Evolutionary conservation across 2,113 vertebrate genomes (phyloP).

Genomic region (Oncorhynchus tshawytscha): DNA sequence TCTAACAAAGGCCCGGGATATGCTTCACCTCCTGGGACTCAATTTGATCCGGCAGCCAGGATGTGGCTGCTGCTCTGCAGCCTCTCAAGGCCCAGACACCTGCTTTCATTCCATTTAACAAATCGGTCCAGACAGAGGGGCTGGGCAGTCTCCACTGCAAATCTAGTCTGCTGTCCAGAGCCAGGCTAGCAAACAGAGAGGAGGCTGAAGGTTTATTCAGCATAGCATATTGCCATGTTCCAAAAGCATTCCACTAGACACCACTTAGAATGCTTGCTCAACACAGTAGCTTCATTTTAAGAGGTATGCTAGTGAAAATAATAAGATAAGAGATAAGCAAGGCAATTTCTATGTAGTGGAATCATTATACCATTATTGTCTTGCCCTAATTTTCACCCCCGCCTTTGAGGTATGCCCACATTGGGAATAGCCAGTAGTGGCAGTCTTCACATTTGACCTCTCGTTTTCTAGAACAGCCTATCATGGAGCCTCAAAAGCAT

Average conservation of each 20-base stretch:
- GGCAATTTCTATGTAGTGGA: no score
- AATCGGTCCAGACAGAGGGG: slow-evolving; percentile 6
- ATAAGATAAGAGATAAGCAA: no score
- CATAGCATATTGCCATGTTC: no score
- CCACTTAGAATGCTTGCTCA: no score
- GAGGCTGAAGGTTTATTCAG: no score
- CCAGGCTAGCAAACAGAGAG: no score
- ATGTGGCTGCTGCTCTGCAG: slow-evolving; percentile 1
- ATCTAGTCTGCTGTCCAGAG: neutral
- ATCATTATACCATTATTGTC: no score
- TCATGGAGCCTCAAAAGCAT: neutral
- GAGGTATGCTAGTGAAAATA: no score
- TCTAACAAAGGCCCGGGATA: slow-evolving; percentile 17
- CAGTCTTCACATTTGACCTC: neutral
- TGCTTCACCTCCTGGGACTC: slow-evolving; percentile 9
- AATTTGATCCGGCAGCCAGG: slow-evolving; percentile 9
- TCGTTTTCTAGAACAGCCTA: neutral
- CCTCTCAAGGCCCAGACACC: neutral
- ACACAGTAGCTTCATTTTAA: no score
- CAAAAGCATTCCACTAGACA: no score
- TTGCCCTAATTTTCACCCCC: no score
- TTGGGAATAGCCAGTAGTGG: neutral
- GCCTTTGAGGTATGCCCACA: neutral
- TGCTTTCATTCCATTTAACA: slow-evolving; percentile 12
- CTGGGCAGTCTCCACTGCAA: neutral